phyloP scores from a whole-genome alignment of 2,797 vertebrate genomes.

The Corythornis leucogaster region DNA sequence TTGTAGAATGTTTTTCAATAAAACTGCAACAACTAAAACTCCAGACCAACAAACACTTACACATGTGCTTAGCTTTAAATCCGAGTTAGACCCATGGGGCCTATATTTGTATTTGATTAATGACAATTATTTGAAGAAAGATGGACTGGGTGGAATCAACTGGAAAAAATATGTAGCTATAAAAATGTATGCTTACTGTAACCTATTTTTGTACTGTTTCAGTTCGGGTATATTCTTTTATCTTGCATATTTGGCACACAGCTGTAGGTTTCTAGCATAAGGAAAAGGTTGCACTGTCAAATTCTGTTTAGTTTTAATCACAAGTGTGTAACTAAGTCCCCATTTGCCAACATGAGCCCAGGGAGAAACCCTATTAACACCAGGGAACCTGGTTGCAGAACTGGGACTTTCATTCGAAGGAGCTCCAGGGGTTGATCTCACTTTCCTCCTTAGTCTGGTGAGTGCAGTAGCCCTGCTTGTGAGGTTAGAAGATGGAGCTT shows the following conservation, averaged over 20 bases:
- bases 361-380: neutral
- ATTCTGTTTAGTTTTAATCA: constrained; percentile 3
- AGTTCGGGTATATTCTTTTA: constrained; percentile 24
- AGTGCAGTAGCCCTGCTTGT: neutral
- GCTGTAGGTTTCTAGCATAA: constrained; percentile 3
- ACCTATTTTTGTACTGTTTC: constrained; percentile 25
- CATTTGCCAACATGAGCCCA: neutral
- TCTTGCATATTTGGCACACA: constrained; percentile 27
- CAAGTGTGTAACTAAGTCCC: neutral
- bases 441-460: neutral
- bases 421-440: neutral
- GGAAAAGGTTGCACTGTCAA: constrained; percentile 3
- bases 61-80: constrained; percentile 36
- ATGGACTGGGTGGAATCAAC: constrained; percentile 28
- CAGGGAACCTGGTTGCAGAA: neutral
- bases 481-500: neutral
- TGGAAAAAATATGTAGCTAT: constrained; percentile 42
- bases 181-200: constrained; percentile 39
- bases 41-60: constrained; percentile 44
- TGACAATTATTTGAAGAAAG: constrained; percentile 59
- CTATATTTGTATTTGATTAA: constrained; percentile 59
- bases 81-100: neutral
- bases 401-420: neutral
- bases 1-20: constrained; percentile 35
- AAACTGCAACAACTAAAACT: constrained; percentile 18